Evolutionary conservation across 2,797 vertebrate species (phyloP).

Genomic region (Salarias fasciatus): DNA sequence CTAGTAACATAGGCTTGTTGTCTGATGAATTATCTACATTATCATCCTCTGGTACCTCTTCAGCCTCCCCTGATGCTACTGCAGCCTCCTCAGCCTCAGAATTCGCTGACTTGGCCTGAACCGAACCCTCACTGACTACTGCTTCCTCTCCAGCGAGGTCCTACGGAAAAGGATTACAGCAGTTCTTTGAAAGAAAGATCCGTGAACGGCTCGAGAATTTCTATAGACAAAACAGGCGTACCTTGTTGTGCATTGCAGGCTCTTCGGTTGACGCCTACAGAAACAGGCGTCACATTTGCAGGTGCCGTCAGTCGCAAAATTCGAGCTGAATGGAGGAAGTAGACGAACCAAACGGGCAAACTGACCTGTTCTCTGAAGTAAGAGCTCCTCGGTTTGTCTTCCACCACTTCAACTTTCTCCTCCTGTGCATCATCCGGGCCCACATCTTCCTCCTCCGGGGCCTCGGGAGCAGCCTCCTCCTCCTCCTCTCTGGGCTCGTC

Average conservation of each 20-base stretch:
- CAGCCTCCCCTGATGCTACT: conserved; percentile 64
- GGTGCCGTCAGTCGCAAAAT: conserved; percentile 1
- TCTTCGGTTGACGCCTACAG: conserved; percentile 74
- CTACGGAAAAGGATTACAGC: conserved; percentile 71
- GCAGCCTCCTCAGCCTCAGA: conserved; percentile 49
- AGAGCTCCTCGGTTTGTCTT: conserved; percentile 77
- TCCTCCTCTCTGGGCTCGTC: conserved; percentile 80
- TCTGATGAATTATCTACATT: conserved; percentile 58
- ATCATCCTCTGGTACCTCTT: conserved; percentile 67
- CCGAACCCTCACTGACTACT: conserved; percentile 69
- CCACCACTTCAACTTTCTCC: conserved; percentile 74
- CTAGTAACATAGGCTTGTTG: conserved; percentile 45
- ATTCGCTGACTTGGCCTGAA: conserved; percentile 52
- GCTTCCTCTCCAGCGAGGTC: conserved; percentile 62
- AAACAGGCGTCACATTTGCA: conserved; percentile 50
- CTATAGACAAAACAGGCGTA: conserved; percentile 45
- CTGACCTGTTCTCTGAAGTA: conserved; percentile 79
- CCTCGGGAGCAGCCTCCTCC: conserved; percentile 74
- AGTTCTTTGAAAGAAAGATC: conserved; percentile 51
- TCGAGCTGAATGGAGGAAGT: too few species aligned
- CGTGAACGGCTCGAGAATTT: conserved; percentile 13
- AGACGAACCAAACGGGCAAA: not conserved
- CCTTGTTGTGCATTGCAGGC: conserved; percentile 60
- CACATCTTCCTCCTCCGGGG: conserved; percentile 75
- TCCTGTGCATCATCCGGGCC: conserved; percentile 74